phyloP scores from a whole-genome alignment of 2,113 vertebrate genomes.

The Nothocercus julius region DNA sequence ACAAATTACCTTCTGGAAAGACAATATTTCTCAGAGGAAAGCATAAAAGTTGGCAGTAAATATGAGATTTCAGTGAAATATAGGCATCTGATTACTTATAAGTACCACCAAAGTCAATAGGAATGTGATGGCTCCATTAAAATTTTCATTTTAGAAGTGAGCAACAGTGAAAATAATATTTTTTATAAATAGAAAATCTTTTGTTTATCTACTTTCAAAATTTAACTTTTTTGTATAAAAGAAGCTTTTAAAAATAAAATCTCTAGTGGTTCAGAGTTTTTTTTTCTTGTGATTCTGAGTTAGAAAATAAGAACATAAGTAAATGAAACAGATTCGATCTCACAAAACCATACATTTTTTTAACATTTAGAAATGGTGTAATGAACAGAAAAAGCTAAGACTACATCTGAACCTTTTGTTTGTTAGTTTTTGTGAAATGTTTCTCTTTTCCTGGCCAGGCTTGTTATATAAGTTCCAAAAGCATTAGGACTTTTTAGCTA shows the following conservation, averaged over 20 bases:
- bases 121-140: neutral
- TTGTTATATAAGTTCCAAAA: neutral
- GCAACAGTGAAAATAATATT: neutral
- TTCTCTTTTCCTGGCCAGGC: fast-evolving
- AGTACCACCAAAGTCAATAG: neutral
- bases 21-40: neutral
- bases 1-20: neutral
- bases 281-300: neutral
- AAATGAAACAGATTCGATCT: neutral
- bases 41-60: neutral
- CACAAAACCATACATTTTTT: neutral
- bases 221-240: neutral
- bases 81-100: neutral
- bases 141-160: neutral
- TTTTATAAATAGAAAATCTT: neutral
- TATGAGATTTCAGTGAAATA: neutral
- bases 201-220: neutral
- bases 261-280: fast-evolving
- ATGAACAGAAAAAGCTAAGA: neutral
- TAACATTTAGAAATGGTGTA: neutral
- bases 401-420: fast-evolving
- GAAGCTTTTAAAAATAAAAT: neutral
- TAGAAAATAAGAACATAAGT: neutral
- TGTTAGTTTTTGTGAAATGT: neutral
- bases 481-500: fast-evolving